phyloP scores from a whole-genome alignment of 2,797 vertebrate genomes.

The Buceros bicornis region DNA sequence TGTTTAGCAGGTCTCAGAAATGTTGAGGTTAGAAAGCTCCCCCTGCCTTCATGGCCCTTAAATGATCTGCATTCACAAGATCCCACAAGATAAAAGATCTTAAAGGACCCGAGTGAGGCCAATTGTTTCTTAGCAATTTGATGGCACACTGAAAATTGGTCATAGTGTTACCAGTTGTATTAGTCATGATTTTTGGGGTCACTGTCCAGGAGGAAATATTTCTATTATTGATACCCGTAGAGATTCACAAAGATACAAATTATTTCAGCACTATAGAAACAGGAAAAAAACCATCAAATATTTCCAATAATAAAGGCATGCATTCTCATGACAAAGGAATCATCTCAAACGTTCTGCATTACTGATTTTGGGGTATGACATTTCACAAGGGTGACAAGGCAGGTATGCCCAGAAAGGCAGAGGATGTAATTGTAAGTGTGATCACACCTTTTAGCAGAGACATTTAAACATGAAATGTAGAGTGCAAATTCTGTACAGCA shows the following conservation, averaged over 20 bases:
- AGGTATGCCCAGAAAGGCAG: background rate
- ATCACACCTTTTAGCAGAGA: constrained; percentile 42
- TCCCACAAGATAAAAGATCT: background rate
- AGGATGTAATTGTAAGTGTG: background rate
- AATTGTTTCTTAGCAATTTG: background rate
- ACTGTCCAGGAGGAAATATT: background rate
- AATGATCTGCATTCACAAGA: background rate
- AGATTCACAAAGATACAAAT: background rate
- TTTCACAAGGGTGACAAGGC: background rate
- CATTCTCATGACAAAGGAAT: background rate
- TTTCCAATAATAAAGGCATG: background rate
- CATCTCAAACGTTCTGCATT: background rate
- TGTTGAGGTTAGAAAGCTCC: background rate
- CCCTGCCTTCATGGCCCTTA: background rate
- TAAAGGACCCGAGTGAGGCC: background rate
- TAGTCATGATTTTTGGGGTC: background rate
- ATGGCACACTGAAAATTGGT: background rate
- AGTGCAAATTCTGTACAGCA: background rate
- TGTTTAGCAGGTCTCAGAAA: background rate
- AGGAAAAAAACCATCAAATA: fast-evolving
- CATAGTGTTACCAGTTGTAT: background rate
- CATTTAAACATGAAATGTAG: constrained; percentile 32
- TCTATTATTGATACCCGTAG: background rate
- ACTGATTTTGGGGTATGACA: background rate
- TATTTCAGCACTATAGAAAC: background rate